These are phyloP conservation scores for Zoanthus gigantus DNA, from an alignment of 92 coral and sea anemone species.

Conservation along the genomic window DNA sequence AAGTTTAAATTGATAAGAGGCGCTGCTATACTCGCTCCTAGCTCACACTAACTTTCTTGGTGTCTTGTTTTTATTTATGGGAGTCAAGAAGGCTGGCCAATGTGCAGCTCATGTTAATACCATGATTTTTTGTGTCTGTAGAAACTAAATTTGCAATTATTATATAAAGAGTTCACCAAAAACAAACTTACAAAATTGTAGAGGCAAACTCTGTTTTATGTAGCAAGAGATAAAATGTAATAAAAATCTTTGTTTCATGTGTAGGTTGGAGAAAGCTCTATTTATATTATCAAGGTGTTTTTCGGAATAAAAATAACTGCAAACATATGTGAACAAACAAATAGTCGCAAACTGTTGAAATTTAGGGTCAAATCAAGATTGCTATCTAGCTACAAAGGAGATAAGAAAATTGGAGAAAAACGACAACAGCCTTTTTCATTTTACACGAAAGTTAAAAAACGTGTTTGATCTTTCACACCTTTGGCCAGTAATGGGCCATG, in stretches of 20 bases:
- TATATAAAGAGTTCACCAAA: background rate
- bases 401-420: conserved; percentile 4
- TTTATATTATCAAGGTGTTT: conserved; percentile 8
- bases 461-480: conserved; percentile 43
- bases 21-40: background rate
- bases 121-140: conserved; percentile 35
- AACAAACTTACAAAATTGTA: conserved; percentile 18
- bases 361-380: conserved; percentile 27
- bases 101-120: conserved; percentile 22
- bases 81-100: background rate
- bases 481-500: background rate
- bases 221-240: conserved; percentile 22
- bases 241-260: conserved; percentile 29
- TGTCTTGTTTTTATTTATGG: background rate
- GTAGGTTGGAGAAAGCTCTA: conserved; percentile 8
- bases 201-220: conserved; percentile 23
- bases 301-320: background rate
- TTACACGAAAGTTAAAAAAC: background rate
- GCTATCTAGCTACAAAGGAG: conserved; percentile 20
- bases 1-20: background rate
- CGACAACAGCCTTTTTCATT: background rate
- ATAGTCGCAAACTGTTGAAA: background rate
- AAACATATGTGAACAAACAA: conserved; percentile 9
- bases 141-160: conserved; percentile 39
- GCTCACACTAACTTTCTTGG: background rate